Conservation (phyloP, 1,140 invertebrate genomes). For the Brachionus sp. region DNA sequence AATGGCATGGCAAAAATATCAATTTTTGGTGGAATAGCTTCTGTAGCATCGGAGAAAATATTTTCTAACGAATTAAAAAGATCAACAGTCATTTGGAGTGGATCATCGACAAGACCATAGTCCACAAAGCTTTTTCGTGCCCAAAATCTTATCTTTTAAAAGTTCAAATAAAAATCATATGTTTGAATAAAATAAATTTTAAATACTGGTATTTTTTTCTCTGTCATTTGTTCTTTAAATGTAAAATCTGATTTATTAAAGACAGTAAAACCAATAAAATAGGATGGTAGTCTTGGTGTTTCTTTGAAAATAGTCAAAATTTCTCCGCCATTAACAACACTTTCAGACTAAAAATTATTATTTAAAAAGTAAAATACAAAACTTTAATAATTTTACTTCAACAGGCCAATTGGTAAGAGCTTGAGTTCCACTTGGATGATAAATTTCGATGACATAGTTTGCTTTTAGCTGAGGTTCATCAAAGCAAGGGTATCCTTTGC, state of each 20-base stretch:
- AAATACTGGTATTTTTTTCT: background rate
- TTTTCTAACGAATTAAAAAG: constrained; percentile 3
- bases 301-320: constrained; percentile 25
- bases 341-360: background rate
- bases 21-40: constrained; percentile 36
- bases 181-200: background rate
- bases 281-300: constrained; percentile 10
- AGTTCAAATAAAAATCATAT: background rate
- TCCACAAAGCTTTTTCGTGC: background rate
- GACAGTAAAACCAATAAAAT: constrained; percentile 16
- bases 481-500: constrained; percentile 48
- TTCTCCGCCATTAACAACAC: background rate
- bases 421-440: constrained; percentile 7
- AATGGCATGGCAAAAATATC: constrained; percentile 35
- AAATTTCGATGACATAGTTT: constrained; percentile 36
- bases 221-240: background rate
- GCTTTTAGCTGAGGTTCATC: constrained; percentile 48
- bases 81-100: constrained; percentile 19
- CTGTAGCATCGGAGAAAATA: background rate
- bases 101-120: background rate
- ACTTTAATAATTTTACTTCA: background rate
- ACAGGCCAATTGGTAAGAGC: constrained; percentile 36
- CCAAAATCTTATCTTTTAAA: constrained; percentile 26
- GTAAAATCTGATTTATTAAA: constrained; percentile 35
- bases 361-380: background rate